Base-by-base conservation (phyloP, 2,797 vertebrate genomes). In the Danio choprae region DNA sequence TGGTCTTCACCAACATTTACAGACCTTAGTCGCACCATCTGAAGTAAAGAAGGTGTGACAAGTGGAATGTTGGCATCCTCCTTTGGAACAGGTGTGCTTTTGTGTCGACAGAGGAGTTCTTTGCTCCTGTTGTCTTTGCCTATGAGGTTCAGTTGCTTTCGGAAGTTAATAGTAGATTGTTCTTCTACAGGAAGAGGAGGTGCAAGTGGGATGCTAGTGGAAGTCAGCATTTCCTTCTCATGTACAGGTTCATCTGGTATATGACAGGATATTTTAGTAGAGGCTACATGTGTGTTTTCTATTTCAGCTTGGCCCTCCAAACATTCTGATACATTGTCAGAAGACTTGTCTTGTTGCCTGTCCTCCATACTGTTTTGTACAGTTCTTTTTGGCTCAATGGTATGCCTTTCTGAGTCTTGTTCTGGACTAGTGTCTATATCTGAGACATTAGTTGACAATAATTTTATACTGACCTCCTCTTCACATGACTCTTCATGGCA, bases 11-110 rank as follows among this genome's bases (percentile, higher is more conserved):
- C 93, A 87, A 96, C 92, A 74, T 86, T 94, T 68, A 97, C 94
- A 0, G 98, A 96, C 85, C 96, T 94, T 62, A 98, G 93, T 29
- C 97, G 93, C 71, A 98, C 97, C 97, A 97, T 99, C 89, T 99
- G 98, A 87, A 99, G 95, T 82, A 99, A 90, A 0, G 97, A 98
- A 0, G 98, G 96, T 0, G 98, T 98, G 80, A 98, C 97, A 1
- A 98, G 94, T 60, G 97, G 97, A 80, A 95, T 91, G 84, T 93
- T 95, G 1, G 95, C 95, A 0, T 98, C 97, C 83, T 98, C 97
- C 90, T 95, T 96, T 67, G 95, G 89, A 83, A 83, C 86, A 0
- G 94, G 89, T n/a, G 82, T 55, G 69, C 91, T 92, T 89, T 96
- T 97, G 87, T 93, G 91, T 22, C 92, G 88, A 0, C 86, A 86